These are phyloP conservation scores for Macrochelys suwanniensis DNA, from an alignment of 2,797 vertebrate species.

Conservation along the genomic window DNA sequence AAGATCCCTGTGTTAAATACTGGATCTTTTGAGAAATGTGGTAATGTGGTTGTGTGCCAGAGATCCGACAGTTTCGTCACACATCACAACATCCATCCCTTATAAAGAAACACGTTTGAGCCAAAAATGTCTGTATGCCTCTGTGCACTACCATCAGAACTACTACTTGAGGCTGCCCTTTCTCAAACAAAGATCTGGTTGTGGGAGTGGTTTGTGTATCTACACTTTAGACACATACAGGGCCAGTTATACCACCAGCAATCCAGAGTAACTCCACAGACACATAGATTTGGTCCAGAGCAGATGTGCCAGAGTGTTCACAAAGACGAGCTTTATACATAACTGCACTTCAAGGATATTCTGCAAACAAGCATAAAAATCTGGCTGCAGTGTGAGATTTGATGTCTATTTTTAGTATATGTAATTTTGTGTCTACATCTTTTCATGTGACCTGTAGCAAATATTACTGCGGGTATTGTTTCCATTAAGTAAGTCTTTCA, in stretches of 20 bases:
- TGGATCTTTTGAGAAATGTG: not conserved
- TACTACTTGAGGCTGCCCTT: not conserved
- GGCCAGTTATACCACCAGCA: not conserved
- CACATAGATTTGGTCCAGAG: accelerated
- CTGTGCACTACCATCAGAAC: not conserved
- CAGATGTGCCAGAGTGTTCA: not conserved
- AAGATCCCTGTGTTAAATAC: not conserved
- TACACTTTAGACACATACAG: not conserved
- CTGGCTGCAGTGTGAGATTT: not conserved
- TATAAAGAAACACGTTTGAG: not conserved
- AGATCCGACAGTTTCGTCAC: not conserved
- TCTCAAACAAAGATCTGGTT: not conserved
- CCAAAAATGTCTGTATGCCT: not conserved
- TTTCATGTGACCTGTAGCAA: slow-evolving; percentile 29
- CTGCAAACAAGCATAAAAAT: slow-evolving; percentile 28
- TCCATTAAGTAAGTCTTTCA: slow-evolving; percentile 45
- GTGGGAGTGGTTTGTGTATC: not conserved
- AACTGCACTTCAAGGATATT: not conserved
- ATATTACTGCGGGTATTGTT: slow-evolving; percentile 7
- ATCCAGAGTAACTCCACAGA: not conserved
- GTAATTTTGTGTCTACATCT: not conserved
- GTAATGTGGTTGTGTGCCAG: accelerated
- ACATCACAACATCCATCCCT: not conserved
- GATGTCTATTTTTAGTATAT: not conserved
- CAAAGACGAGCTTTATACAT: slow-evolving; percentile 3